A percentile compares a stretch with the other conserved stretches of the same genome.
Evolutionary conservation across 2,797 vertebrate genomes (phyloP).

Genomic region (Mus minutoides): DNA sequence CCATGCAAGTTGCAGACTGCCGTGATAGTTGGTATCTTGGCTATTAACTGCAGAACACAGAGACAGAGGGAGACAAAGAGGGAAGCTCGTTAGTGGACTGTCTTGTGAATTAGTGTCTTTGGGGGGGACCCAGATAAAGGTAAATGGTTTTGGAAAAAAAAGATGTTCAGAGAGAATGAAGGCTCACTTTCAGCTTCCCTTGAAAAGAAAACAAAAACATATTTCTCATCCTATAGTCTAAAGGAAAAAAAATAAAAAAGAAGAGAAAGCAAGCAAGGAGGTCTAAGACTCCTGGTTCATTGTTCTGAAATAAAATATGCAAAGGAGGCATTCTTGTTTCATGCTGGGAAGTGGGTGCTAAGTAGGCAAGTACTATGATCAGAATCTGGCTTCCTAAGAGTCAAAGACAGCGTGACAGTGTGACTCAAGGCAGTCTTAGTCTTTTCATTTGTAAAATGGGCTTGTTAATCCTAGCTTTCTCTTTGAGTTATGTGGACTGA

Average conservation of each 20-base stretch:
- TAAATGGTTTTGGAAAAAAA: conserved; percentile 65
- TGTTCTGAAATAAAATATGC: neutral
- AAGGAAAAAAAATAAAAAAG: neutral
- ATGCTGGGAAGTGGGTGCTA: neutral
- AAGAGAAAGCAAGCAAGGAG: neutral
- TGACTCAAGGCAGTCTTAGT: neutral
- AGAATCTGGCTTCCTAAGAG: neutral
- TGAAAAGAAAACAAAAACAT: conserved; percentile 55
- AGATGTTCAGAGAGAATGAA: conserved; percentile 36
- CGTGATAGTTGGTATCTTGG: conserved; percentile 97
- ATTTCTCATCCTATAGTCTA: neutral
- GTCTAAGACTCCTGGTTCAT: neutral
- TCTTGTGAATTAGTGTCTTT: conserved; percentile 60
- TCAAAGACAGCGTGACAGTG: neutral
- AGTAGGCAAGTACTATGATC: neutral
- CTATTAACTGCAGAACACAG: conserved; percentile 93
- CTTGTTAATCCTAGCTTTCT: neutral
- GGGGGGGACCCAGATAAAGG: conserved; percentile 38
- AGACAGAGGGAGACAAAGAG: conserved; percentile 65
- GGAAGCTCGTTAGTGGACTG: conserved; percentile 70
- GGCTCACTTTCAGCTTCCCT: conserved; percentile 56
- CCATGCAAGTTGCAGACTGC: conserved; percentile 99
- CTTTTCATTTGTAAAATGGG: conserved; percentile 54
- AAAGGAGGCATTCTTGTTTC: neutral
- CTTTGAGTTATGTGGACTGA: neutral